Base-by-base conservation (phyloP, 2,113 vertebrate species). In the Beaufortia kweichowensis region DNA sequence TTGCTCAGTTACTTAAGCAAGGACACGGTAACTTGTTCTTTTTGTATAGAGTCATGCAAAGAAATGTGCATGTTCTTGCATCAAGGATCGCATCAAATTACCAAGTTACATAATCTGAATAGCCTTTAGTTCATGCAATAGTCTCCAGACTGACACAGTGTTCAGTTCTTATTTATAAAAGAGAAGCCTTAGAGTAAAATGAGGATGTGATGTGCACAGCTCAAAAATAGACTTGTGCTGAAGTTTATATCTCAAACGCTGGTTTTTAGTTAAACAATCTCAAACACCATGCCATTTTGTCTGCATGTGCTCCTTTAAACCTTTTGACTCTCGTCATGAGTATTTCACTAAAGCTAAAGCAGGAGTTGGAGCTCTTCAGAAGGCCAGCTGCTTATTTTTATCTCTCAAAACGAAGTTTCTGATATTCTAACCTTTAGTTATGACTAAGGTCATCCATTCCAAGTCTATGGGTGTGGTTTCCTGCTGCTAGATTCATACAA, bases 1-100 rank as follows among this genome's bases (percentile, higher is more conserved):
- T 67, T 50, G 41, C 24, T 48, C 17, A 50, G 65, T 48, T 43
- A 46, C 65, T 50, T 4, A 67, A 67, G 15, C 48, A 69, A 69
- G 43, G 65, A 31, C 43, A 67, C 1, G 11, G 65, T 1, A 50
- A 67, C 28, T 29, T 68, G 43, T 48, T 17, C 14, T 15, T n/a
- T 50, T 50, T 14, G 3, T 50, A n/a, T 50, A n/a, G 17, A n/a
- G 6, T 50, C 1, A n/a, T n/a, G 19, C 6, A 50, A 50, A 50
- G 19, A 8, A 5, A 50, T n/a, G n/a, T n/a, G 8, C 48, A 50
- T 6, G 4, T 50, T 50, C 19, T 50, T 50, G 19, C 19, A n/a
- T 50, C 5, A 50, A 50, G 48, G 17, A 50, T 50, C 10, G 33
- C 33, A 35, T 35, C 10, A n/a, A 46, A 46, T 46, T 35, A 35